phyloP scores from a whole-genome alignment of 2,797 vertebrate genomes.

The Tachyglossus aculeatus region DNA sequence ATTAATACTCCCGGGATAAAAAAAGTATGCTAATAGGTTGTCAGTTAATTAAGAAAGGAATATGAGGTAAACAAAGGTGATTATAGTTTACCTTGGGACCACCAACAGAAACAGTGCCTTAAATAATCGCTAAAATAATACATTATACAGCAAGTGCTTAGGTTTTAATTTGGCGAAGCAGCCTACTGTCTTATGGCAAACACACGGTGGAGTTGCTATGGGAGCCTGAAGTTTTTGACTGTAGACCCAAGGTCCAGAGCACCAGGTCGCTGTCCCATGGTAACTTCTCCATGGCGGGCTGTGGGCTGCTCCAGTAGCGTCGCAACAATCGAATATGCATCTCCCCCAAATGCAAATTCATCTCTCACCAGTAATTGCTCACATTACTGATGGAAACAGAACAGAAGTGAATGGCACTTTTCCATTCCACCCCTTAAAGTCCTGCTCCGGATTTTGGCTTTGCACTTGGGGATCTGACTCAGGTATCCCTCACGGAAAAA shows the following conservation, averaged over 20 bases:
- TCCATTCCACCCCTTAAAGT: no score
- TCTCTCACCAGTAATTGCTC: no score
- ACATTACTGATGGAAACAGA: no score
- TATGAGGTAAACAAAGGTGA: constrained; percentile 83
- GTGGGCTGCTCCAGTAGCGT: no score
- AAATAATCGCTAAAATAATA: constrained; percentile 74
- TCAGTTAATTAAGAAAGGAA: constrained; percentile 83
- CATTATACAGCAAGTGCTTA: constrained; percentile 65
- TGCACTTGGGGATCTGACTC: no score
- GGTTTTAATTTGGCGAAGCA: constrained; percentile 59
- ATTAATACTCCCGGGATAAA: constrained; percentile 82
- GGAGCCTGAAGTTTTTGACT: constrained; percentile 30
- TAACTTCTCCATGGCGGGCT: no score
- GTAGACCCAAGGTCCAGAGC: neutral
- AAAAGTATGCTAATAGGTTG: constrained; percentile 82
- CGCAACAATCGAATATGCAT: no score
- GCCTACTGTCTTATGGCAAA: constrained; percentile 32
- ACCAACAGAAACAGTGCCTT: constrained; percentile 79
- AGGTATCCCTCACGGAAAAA: no score
- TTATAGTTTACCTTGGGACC: constrained; percentile 81
- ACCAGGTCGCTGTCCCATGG: neutral
- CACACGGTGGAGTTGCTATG: constrained; percentile 36
- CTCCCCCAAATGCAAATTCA: no score
- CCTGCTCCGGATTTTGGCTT: no score
- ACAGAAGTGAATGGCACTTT: no score